These are phyloP conservation scores for Pseudomyrmex dendroicus DNA, from an alignment of 1,140 invertebrate genomes.

Conservation along the genomic window DNA sequence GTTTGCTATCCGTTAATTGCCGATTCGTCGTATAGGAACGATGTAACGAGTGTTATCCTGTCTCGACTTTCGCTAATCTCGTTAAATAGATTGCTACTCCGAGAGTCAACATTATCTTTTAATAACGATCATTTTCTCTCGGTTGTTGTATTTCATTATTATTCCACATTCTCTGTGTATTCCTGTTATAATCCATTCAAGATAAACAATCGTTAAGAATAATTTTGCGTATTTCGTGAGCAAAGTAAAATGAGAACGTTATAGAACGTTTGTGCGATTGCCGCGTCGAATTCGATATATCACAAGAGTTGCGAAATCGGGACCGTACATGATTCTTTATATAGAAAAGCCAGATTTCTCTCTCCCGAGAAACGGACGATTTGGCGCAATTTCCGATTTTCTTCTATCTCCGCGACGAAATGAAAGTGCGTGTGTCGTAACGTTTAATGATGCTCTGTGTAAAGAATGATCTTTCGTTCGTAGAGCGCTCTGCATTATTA, in stretches of 20 bases:
- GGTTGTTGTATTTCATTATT: constrained; percentile 15
- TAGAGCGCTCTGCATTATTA: too few relatives aligned
- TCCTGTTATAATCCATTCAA: neutral
- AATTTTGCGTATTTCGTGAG: constrained; percentile 1
- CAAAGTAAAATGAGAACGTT: constrained; percentile 46
- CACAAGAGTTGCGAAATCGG: constrained; percentile 55
- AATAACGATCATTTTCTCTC: constrained; percentile 35
- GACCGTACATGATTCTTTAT: neutral
- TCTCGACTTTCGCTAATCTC: constrained; percentile 46
- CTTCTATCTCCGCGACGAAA: neutral
- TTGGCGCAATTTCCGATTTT: constrained; percentile 19
- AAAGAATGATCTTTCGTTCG: neutral
- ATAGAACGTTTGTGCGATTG: neutral
- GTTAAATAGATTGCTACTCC: constrained; percentile 26
- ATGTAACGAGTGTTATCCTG: constrained; percentile 30
- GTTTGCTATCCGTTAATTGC: constrained; percentile 27
- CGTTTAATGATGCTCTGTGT: neutral
- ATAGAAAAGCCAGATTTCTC: constrained; percentile 43
- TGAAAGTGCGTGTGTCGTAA: neutral
- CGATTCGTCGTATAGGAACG: constrained; percentile 32
- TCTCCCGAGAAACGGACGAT: too few relatives aligned
- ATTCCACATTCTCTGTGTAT: neutral
- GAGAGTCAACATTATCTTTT: constrained; percentile 17
- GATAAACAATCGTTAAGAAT: constrained; percentile 30
- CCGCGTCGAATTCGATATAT: constrained; percentile 66